Evolutionary conservation across 2,797 vertebrate genomes (phyloP).

Genomic region (Phyllotis vaccarum): DNA sequence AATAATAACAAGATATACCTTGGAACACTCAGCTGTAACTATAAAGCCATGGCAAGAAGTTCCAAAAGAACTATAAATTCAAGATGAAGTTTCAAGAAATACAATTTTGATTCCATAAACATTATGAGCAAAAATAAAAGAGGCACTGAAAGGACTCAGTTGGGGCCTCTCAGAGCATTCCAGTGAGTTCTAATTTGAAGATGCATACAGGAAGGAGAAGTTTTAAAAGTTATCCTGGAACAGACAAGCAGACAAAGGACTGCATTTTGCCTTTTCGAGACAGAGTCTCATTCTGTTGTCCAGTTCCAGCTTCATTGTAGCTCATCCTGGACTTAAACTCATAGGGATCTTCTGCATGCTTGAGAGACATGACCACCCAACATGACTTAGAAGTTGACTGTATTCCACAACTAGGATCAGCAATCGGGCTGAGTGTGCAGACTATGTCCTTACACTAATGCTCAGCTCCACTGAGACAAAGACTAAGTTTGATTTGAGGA

Average conservation of each 20-base stretch:
- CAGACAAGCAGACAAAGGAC: not conserved
- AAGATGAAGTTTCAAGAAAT: slow-evolving; percentile 15
- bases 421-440: not conserved
- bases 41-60: not conserved
- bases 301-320: not conserved
- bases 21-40: not conserved
- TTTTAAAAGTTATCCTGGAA: not conserved
- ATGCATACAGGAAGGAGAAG: not conserved
- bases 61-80: slow-evolving; percentile 33
- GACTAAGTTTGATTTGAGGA: not conserved
- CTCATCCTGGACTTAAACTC: not conserved
- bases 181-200: slow-evolving; percentile 21
- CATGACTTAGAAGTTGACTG: not conserved
- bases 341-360: not conserved
- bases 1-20: slow-evolving; percentile 38
- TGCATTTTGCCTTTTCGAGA: not conserved
- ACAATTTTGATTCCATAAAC: not conserved
- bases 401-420: not conserved
- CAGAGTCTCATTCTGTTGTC: not conserved
- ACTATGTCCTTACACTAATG: not conserved
- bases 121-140: not conserved
- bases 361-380: not conserved
- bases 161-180: not conserved
- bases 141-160: not conserved
- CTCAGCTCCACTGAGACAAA: not conserved